Evolutionary conservation across 2,113 vertebrate genomes (phyloP), one percentile per base, ranked within the genome.

Genomic region (Lepus americanus): DNA sequence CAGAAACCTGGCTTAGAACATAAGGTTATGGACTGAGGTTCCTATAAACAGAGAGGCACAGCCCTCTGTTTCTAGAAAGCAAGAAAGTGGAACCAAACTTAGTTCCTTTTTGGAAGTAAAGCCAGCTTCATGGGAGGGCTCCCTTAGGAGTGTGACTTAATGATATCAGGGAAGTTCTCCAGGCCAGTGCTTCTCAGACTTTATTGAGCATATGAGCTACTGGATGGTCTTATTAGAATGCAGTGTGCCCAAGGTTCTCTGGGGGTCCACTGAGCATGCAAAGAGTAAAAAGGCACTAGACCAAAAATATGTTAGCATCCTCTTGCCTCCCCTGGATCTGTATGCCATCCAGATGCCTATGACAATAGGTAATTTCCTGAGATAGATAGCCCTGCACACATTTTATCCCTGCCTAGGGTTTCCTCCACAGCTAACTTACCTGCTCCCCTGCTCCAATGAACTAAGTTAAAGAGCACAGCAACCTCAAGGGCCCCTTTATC

Each of bases 221-320:
- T 73, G 66, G 78, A 33, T 61, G 27, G n/a, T 67, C 61, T 83
- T 77, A 49, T 59, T 72, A 93, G 87, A 77, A 89, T 73, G 31
- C 67, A 87, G 23, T n/a, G 23, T 33, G 36, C 8, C 36, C 51
- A 55, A 66, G 29, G 61, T 66, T 70, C 83, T 80, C 17, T 61
- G 12, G n/a, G 63, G 51, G 33, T 72, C 77, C 89, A 79, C 1
- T 53, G 33, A 61, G 27, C 22, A 82, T 20, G 49, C 39, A 14
- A 7, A 16, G 44, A 33, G 19, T 66, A 87, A 89, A 17, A 67
- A 67, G 67, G 27, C 27, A 36, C 33, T 31, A 72, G n/a, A 29
- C 27, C 67, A 69, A 72, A 94, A 33, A 3, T 49, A 31, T 1
- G 5, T n/a, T 12, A 29, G 82, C 44, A 7, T 72, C 55, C 12